Evolutionary conservation across 2,888 invertebrate genomes (phyloP), one percentile per base, ranked within the genome.

Genomic region (Tenodera sinensis): DNA sequence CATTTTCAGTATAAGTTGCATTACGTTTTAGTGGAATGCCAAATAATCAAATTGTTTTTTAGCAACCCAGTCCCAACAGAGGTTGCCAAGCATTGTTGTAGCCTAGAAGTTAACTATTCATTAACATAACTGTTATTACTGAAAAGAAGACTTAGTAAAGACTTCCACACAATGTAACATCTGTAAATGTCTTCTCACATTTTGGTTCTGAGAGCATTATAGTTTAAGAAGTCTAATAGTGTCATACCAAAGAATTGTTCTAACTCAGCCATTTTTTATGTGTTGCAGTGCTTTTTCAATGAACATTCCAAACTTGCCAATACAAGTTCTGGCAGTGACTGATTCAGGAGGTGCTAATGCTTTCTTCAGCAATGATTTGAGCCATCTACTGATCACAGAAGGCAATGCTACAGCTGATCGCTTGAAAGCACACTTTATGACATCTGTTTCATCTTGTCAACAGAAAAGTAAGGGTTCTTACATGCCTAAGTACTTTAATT

Each of bases 291-390:
- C 98, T 88, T 98, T 98, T 94, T 97, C 98, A 28, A 97, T 97
- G 95, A 98, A 98, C 95, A 97, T 98, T 93, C 97, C 98, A 91
- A 97, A 98, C 94, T 94, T 98, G 92, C 98, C 98, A 20, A 97
- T 98, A 91, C 98, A 98, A 95, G 97, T 98, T 94, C 96, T 98
- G 93, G 98, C 98, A 71, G 97, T 99, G 91, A 98, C 98, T 9
- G 98, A 98, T 92, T 97, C 97, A 87, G 97, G 97, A 82, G 97
- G 97, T 3, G 97, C 98, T 0, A 97, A 96, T 92, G 97, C 98
- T 15, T 98, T 98, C 94, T 98, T 98, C 93, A 97, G 97, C 91
- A 98, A 97, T 90, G 98, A 98, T 92, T 94, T 98, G 87, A 97
- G 97, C 89, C 98, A 98, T 94, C 96, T 97, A 92, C 95, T 99